Evolutionary conservation across 2,113 vertebrate species (phyloP).

Genomic region (Sinocyclocheilus rhinocerous): DNA sequence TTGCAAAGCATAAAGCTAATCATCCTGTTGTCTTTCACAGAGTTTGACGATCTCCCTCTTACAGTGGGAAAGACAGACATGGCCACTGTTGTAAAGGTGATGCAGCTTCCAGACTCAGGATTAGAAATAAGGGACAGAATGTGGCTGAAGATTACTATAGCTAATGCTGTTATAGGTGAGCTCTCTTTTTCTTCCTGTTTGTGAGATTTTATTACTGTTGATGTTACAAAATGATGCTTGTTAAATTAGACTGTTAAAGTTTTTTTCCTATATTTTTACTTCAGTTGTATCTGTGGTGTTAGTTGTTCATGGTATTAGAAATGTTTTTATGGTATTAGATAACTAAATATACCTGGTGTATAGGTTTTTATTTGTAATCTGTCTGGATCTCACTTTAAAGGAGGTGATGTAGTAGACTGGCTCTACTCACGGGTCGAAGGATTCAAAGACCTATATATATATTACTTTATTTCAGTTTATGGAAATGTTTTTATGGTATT

Average conservation of each 20-base stretch:
- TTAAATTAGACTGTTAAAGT: too few species aligned
- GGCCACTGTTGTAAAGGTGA: constrained; percentile 92
- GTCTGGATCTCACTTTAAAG: constrained; percentile 60
- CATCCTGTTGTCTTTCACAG: constrained; percentile 64
- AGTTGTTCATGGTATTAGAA: background rate
- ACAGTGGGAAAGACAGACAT: constrained; percentile 93
- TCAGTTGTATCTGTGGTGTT: too few species aligned
- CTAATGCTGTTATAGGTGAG: constrained; percentile 96
- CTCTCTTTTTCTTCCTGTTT: background rate
- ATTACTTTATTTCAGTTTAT: too few species aligned
- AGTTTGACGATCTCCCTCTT: constrained; percentile 89
- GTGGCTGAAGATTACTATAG: constrained; percentile 98
- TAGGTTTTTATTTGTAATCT: constrained; percentile 28
- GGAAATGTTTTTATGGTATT: background rate
- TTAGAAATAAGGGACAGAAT: constrained; percentile 96
- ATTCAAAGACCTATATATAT: constrained; percentile 83
- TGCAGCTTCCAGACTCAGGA: constrained; percentile 95
- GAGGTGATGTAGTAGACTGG: constrained; percentile 98
- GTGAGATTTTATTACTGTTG: background rate
- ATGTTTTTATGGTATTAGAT: constrained; percentile 37
- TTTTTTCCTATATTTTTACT: background rate
- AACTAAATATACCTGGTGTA: background rate
- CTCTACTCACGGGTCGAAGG: constrained; percentile 92
- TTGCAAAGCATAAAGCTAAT: background rate
- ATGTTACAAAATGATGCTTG: background rate